Evolutionary conservation across 2,113 vertebrate genomes (phyloP), one percentile per base, ranked within the genome.

Genomic region (Notothenia rossii): DNA sequence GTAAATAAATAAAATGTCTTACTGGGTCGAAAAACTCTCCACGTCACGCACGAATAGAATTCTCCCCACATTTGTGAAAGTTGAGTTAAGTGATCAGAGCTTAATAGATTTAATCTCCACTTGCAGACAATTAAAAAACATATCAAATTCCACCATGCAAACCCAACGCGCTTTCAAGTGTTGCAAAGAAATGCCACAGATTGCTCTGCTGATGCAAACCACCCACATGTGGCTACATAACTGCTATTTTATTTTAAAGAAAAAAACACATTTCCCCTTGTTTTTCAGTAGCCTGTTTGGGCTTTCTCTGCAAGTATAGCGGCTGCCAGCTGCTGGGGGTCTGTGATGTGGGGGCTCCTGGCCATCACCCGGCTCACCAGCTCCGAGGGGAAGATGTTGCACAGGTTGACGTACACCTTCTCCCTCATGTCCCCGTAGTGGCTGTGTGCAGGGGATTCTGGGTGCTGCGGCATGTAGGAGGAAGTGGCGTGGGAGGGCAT

Each of bases 361-460:
- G 97, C 96, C 98, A 99, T 99, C 63, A 99, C 97, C 0, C 97
- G 92, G 76, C 96, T 95, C 91, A 99, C 98, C 3, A 99, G 96
- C 62, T 98, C 97, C 0, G 97, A 89, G 4, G 98, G 98, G 76
- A 99, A 99, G 94, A 99, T 99, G 96, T 99, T 99, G 86, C 98
- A 99, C 89, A 99, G 87, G 90, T 99, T 97, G 71, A 97, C 43
- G 55, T 96, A 99, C 68, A 97, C 94, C 84, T 98, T 99, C 85
- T 98, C 98, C 62, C 98, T 94, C 55, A 75, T 91, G 87, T 97
- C 97, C 6, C 91, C 95, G 49, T 96, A 97, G 84, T 93, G 88
- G 55, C 83, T 11, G 53, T 82, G 88, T 0, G 76, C 82, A 0
- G 95, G 95, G 6, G 96, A 95, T 0, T 98, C 97, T 2, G 92